phyloP scores from a whole-genome alignment of 2,113 vertebrate genomes.

The Rattus rattus region DNA sequence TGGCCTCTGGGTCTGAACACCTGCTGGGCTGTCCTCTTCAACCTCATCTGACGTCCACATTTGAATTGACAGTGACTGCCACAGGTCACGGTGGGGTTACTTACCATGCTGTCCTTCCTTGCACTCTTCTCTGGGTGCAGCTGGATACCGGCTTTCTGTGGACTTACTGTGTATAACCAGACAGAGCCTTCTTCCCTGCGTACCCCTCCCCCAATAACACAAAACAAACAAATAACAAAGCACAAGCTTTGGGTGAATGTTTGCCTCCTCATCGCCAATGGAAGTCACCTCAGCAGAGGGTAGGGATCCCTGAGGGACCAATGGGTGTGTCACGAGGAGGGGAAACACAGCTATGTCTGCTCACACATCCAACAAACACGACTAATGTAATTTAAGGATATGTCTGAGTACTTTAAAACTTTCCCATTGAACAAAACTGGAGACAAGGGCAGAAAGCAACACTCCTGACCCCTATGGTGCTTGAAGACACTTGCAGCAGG shows the following conservation, averaged over 20 bases:
- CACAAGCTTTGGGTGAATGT: background rate
- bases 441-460: background rate
- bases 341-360: background rate
- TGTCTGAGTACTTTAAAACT: background rate
- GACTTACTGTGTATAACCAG: background rate
- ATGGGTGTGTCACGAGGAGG: fast-evolving
- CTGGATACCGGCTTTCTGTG: background rate
- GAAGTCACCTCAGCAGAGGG: background rate
- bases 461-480: background rate
- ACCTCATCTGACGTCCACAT: background rate
- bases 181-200: too few relatives aligned
- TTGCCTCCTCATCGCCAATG: background rate
- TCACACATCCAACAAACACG: background rate
- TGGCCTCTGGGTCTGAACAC: background rate
- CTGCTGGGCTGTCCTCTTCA: background rate
- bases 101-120: background rate
- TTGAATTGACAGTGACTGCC: background rate
- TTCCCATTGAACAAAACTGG: too few relatives aligned
- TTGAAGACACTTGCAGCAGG: background rate
- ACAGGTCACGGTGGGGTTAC: background rate
- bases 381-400: background rate
- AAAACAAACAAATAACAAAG: background rate
- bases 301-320: background rate
- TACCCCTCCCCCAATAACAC: background rate
- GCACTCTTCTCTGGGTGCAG: background rate